Evolutionary conservation across 2,888 invertebrate genomes (phyloP), one percentile per base, ranked within the genome.

Genomic region (Aphodius granarius): DNA sequence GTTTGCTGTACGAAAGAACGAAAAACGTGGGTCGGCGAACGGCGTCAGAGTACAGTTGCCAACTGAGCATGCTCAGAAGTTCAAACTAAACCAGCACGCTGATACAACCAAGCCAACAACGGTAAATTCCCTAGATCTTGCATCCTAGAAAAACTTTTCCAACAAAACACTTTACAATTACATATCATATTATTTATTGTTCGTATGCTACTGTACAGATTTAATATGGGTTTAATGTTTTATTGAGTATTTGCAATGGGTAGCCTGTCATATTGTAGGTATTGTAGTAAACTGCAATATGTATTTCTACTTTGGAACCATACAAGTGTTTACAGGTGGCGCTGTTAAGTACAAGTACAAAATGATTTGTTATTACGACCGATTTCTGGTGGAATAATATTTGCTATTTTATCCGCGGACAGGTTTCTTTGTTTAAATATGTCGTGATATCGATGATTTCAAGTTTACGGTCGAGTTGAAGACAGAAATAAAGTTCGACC

Each of bases 1-100:
- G 78, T 78, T 78, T 78, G 72, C n/a, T 75, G 74, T 74, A 68
- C 63, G 68, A 72, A 75, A 66, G 64, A 63, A 20, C 20, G 68
- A 68, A 22, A 66, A 16, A 22, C 68, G 68, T 68, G 68, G n/a
- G 68, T 19, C 22, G n/a, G 22, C 21, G n/a, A 20, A 21, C 68
- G 68, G 20, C 21, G 22, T 68, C 68, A 9, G 6, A 43, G 13
- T 13, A 43, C 4, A 23, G 43, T 43, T n/a, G 68, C 20, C 19
- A 19, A 65, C 65, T 19, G 65, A 17, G 68, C 68, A 68, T 68
- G 68, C 68, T 20, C 22, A 20, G 22, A 9, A 68, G 20, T 68
- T 68, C 68, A 68, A 68, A 68, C 68, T n/a, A 21, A 22, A 68
- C n/a, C 68, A 68, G n/a, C 13, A 20, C 68, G 20, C 18, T 5